Conservation (phyloP, 2,888 invertebrate species). For the Lamproptera curius region DNA sequence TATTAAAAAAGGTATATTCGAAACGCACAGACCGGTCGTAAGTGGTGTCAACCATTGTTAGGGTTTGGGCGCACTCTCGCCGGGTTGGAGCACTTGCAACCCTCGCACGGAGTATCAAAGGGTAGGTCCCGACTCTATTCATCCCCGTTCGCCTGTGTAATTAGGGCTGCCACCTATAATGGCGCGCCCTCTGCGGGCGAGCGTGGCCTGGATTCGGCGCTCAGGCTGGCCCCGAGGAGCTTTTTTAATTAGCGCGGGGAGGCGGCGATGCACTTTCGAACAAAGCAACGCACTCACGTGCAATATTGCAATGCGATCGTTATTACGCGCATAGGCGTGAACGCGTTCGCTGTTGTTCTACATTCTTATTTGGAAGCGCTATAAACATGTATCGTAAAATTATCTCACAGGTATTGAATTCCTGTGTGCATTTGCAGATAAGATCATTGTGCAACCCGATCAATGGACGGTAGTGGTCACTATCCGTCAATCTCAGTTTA, state of each 20-base stretch:
- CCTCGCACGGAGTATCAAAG: conserved; percentile 2
- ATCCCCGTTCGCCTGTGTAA: not conserved
- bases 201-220: not conserved
- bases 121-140: conserved; percentile 8
- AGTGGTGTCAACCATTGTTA: conserved; percentile 5
- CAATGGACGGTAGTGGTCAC: not conserved
- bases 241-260: not conserved
- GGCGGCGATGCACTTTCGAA: not conserved
- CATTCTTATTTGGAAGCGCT: not conserved
- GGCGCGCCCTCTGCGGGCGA: not conserved
- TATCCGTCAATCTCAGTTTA: not conserved
- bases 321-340: not conserved
- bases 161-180: conserved; percentile 9
- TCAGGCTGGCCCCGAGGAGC: not conserved
- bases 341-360: no score
- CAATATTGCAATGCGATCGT: not conserved
- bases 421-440: no score
- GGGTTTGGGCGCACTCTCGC: not conserved
- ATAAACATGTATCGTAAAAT: not conserved
- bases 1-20: conserved; percentile 3
- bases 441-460: no score
- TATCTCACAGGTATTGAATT: no score
- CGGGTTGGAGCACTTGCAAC: conserved; percentile 7
- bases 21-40: conserved; percentile 1
- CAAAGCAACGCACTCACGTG: not conserved